Base-by-base conservation (phyloP, 2,797 vertebrate species). In the Hypotaenidia philippensis region DNA sequence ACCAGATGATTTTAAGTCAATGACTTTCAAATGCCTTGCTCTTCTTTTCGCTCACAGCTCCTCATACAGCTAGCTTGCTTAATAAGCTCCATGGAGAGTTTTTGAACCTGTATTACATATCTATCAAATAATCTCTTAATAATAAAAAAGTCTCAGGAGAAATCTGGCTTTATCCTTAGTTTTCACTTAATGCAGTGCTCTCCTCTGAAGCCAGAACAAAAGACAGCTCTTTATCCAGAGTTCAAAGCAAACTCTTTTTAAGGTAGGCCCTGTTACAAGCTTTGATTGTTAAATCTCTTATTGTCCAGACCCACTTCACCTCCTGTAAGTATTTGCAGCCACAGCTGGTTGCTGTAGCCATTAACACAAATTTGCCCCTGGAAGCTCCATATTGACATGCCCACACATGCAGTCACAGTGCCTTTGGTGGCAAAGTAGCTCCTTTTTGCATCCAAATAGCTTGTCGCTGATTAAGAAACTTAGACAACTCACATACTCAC, bases 1-100 rank as follows among this genome's bases (percentile, higher is more conserved):
- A 95, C 40, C 38, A 44, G 20, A 32, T 17, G 22, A 41, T 66
- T 71, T 84, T 38, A 82, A 83, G 18, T 20, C 90, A 75, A 45
- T 86, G 88, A 93, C 72, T 92, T 96, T 75, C 59, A 89, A 93
- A 89, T 57, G 79, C 10, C 60, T 79, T 70, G 31, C 34, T 83
- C 59, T 56, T 69, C 70, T 92, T 82, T 49, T 65, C 47, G 61
- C 68, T 76, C n/a, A 21, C 34, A 60, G 44, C 32, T 52, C 36
- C 80, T 38, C 41, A 49, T 34, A 56, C 12, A 81, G 65, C 49
- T 36, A 85, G 13, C 66, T 96, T 71, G 60, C 74, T 90, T 95
- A 96, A 96, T 86, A 93, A 96, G 80, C 60, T 85, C 85, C 63
- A 3, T 31, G 44, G 89, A 85, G 93, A 92, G 44, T 55, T 91